Conservation (phyloP, 1,140 invertebrate genomes). For the Cryptotermes secundus region DNA sequence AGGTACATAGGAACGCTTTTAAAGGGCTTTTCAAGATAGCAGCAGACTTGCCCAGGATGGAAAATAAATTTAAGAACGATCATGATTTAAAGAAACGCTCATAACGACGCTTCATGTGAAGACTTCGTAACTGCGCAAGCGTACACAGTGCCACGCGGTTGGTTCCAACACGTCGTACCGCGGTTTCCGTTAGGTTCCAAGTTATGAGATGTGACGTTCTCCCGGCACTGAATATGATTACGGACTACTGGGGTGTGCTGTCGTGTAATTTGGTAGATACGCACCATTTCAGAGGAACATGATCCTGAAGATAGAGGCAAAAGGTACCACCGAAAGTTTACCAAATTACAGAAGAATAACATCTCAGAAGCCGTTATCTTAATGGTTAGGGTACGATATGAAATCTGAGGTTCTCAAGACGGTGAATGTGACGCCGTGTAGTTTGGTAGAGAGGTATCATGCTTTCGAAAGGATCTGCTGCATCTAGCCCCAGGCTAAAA, state of each 20-base stretch:
- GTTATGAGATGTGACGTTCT: neutral
- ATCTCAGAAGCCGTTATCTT: no score
- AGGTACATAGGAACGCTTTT: neutral
- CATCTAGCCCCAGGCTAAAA: no score
- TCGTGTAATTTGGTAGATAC: neutral
- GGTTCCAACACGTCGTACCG: neutral
- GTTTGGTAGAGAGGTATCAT: no score
- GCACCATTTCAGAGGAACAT: no score
- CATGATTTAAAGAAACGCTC: neutral
- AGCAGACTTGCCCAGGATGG: neutral
- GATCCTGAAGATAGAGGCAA: no score
- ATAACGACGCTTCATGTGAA: neutral
- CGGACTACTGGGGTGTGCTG: neutral
- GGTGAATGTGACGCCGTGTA: no score
- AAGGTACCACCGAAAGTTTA: no score
- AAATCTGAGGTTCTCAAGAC: no score
- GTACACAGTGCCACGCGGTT: neutral
- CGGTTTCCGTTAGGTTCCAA: neutral
- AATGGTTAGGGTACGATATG: no score
- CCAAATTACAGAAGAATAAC: no score
- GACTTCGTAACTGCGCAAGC: no score
- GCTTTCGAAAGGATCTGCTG: no score
- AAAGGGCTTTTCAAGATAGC: neutral
- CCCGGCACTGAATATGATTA: neutral
- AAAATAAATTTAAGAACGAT: neutral